phyloP scores from a whole-genome alignment of 2,888 invertebrate species.

The Rhogogaster chlorosoma region DNA sequence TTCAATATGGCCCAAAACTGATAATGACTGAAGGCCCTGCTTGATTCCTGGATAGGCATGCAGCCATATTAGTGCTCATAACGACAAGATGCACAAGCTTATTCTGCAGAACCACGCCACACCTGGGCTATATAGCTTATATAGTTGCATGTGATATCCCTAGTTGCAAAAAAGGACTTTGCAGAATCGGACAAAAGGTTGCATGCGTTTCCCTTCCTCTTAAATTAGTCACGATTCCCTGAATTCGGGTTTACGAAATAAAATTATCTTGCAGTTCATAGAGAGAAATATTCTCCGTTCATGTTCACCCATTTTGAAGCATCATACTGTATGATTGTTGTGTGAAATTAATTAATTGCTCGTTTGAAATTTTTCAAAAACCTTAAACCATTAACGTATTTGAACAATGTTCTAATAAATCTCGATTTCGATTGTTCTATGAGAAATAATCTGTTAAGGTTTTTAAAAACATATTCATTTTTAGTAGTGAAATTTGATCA shows the following conservation, averaged over 20 bases:
- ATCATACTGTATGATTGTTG: slow-evolving; percentile 15
- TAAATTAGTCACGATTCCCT: slow-evolving; percentile 7
- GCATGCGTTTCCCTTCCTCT: slow-evolving; percentile 2
- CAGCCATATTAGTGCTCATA: slow-evolving; percentile 31
- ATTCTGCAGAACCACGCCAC: slow-evolving; percentile 15
- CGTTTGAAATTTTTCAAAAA: slow-evolving; percentile 27
- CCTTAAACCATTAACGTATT: background rate
- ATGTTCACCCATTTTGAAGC: background rate
- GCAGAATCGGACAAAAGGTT: background rate
- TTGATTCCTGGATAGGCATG: slow-evolving; percentile 37
- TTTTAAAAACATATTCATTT: slow-evolving; percentile 7
- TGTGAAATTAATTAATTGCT: slow-evolving; percentile 16
- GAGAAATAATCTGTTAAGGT: background rate
- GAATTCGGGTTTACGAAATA: background rate
- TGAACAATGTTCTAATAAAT: background rate
- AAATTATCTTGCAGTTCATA: slow-evolving; percentile 13
- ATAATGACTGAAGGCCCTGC: slow-evolving; percentile 17
- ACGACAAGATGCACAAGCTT: slow-evolving; percentile 39
- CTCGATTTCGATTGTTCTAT: background rate
- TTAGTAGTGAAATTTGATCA: slow-evolving; percentile 6
- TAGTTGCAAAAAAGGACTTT: slow-evolving; percentile 8
- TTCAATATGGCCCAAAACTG: slow-evolving; percentile 2
- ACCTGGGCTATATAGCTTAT: slow-evolving; percentile 36
- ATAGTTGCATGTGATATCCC: slow-evolving; percentile 38
- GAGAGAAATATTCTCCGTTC: background rate